Evolutionary conservation across 2,888 invertebrate genomes (phyloP), one percentile per base, ranked within the genome.

Genomic region (Lutraria lutraria): DNA sequence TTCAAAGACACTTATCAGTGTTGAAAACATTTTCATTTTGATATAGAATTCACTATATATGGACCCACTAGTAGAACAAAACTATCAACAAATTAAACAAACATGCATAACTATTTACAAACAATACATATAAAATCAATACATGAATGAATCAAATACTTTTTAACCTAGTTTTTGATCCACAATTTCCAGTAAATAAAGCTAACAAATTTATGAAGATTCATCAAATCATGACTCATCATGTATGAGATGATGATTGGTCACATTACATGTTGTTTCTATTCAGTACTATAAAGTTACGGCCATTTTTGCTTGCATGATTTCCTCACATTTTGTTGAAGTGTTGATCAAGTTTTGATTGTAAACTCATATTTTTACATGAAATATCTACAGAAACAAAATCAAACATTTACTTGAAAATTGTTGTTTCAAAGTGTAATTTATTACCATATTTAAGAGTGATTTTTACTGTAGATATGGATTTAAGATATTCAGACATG

Each of bases 281-380:
- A n/a, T 63, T 63, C 63, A 63, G 63, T 63, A 63, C 6, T 63
- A n/a, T n/a, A 63, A 63, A 8, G 63, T 63, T 63, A 63, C n/a
- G 63, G 8, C n/a, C 60, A 60, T 60, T 0, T 60, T 60, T 60
- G 19, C n/a, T n/a, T 21, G n/a, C n/a, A 21, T n/a, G 8, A 60
- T 60, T 21, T 60, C 60, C 8, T 0, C 6, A n/a, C 60, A 60
- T n/a, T 60, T n/a, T 19, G 6, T 21, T 68, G 63, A 25, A 1
- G 12, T 25, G 25, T 25, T 68, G n/a, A n/a, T 15, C 25, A 1
- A 63, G 3, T 19, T 63, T 10, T 63, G 63, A 4, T n/a, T 15
- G 25, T 68, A 68, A 68, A 63, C n/a, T 6, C 2, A 12, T 6
- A 13, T 10, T n/a, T 68, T 68, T 25, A 68, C 63, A n/a, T 25